A percentile compares a stretch with the other conserved stretches of the same genome.
phyloP scores from a whole-genome alignment of 23 tunicate species.

The Styela plicata region DNA sequence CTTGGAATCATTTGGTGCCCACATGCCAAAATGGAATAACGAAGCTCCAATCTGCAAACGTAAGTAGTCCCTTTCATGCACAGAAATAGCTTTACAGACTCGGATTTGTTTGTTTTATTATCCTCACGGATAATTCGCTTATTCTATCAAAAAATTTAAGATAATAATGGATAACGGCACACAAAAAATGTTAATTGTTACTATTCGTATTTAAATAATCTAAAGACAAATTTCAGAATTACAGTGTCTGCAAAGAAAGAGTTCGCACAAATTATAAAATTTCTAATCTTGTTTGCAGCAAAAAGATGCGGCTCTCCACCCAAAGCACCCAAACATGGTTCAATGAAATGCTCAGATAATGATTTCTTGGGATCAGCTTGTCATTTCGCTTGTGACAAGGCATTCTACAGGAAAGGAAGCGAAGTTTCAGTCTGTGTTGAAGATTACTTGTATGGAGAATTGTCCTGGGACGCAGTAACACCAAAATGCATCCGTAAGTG shows the following conservation, averaged over 20 bases:
- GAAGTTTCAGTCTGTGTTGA: background rate
- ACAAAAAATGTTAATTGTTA: too few relatives aligned
- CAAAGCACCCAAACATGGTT: background rate
- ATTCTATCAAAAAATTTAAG: too few relatives aligned
- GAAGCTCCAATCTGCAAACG: conserved; percentile 20
- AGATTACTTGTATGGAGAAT: background rate
- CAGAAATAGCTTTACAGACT: too few relatives aligned
- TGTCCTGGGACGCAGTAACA: background rate
- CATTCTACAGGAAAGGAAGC: background rate
- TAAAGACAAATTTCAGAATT: too few relatives aligned
- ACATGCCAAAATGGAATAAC: conserved; percentile 12
- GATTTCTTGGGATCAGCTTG: conserved; percentile 6
- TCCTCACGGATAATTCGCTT: too few relatives aligned
- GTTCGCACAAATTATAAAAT: too few relatives aligned
- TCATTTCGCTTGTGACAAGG: background rate
- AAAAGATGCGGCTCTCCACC: conserved; percentile 5
- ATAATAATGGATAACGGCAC: too few relatives aligned
- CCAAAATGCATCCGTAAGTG: background rate
- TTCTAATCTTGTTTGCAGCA: background rate
- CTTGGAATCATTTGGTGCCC: background rate
- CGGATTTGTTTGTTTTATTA: too few relatives aligned
- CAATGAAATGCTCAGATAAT: background rate
- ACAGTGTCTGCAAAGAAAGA: too few relatives aligned
- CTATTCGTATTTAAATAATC: too few relatives aligned
- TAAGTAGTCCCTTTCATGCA: too few relatives aligned